phyloP scores from a whole-genome alignment of 2,113 vertebrate genomes.

The Potamarius usumacintae region DNA sequence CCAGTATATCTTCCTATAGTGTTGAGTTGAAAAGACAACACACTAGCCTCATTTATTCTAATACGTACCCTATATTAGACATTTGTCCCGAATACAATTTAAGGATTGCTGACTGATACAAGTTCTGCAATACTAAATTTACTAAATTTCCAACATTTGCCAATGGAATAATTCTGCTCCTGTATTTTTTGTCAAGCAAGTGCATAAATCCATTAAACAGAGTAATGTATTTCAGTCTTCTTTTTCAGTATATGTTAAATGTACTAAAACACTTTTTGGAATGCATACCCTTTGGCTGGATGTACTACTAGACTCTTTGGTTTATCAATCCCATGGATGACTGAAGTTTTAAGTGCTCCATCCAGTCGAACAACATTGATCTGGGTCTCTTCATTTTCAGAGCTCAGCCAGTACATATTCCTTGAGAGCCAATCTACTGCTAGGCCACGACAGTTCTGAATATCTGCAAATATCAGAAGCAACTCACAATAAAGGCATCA shows the following conservation, averaged over 20 bases:
- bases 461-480: slow-evolving; percentile 77
- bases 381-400: slow-evolving; percentile 97
- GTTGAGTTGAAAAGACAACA: not conserved
- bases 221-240: not conserved
- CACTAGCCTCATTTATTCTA: not conserved
- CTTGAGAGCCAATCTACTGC: slow-evolving; percentile 96
- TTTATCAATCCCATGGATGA: slow-evolving; percentile 97
- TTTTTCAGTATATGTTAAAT: slow-evolving; percentile 11
- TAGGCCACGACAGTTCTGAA: slow-evolving; percentile 90
- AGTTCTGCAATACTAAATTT: not conserved
- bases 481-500: slow-evolving; percentile 23
- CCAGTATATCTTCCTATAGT: slow-evolving; percentile 92
- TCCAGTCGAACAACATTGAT: slow-evolving; percentile 96
- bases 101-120: not conserved
- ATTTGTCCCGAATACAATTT: not conserved
- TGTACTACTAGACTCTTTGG: slow-evolving; percentile 93
- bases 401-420: slow-evolving; percentile 98
- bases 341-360: slow-evolving; percentile 95
- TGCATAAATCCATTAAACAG: not conserved
- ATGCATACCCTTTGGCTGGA: slow-evolving; percentile 92
- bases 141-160: not conserved
- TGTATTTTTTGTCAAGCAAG: not conserved
- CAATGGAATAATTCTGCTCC: not conserved
- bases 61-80: not conserved
- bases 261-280: slow-evolving; percentile 54